These are phyloP conservation scores for Porites divaricata DNA, from an alignment of 92 coral and sea anemone species.

Conservation along the genomic window DNA sequence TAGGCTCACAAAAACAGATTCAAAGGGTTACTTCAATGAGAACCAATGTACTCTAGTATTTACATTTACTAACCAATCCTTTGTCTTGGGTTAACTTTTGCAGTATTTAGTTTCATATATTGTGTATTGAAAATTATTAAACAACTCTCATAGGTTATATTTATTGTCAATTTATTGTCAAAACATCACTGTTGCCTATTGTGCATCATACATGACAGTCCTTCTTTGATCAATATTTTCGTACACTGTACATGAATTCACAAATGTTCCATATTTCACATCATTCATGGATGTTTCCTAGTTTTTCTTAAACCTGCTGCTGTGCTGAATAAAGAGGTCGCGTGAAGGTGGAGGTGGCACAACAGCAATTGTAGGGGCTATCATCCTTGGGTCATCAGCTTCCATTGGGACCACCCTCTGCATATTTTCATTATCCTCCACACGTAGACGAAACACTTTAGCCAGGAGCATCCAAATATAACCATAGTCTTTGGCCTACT, in stretches of 20 bases:
- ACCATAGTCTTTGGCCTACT: slow-evolving; percentile 40
- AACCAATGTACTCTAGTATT: not conserved
- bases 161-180: no score
- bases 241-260: no score
- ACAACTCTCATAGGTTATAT: no score
- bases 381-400: not conserved
- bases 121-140: no score
- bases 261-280: no score
- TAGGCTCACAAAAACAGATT: slow-evolving; percentile 4
- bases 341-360: not conserved
- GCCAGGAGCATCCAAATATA: slow-evolving; percentile 44
- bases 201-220: no score
- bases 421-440: slow-evolving; percentile 36
- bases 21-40: not conserved
- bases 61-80: no score
- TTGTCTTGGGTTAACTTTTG: no score
- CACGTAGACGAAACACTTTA: slow-evolving; percentile 26
- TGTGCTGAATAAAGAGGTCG: not conserved
- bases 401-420: slow-evolving; percentile 10
- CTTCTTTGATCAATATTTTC: no score
- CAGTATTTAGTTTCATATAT: no score
- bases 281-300: no score
- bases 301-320: not conserved
- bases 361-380: slow-evolving; percentile 29
- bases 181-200: no score